A percentile compares a stretch with the other conserved stretches of the same genome.
Evolutionary conservation across 2,113 vertebrate genomes (phyloP).

Genomic region (Coracopsis vasa): DNA sequence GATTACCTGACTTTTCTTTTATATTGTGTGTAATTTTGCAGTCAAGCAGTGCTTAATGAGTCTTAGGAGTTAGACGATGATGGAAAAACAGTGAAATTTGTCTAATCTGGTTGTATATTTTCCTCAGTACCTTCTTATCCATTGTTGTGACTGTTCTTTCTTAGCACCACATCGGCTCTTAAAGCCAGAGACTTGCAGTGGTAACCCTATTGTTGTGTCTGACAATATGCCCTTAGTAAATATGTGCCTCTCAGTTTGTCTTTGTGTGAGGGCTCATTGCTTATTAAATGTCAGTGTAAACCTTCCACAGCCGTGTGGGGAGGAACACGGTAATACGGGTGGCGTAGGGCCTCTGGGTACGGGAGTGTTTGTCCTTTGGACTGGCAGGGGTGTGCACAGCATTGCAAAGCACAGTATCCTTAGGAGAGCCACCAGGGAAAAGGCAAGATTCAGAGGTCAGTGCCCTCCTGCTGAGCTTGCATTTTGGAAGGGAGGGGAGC

Average conservation of each 20-base stretch:
- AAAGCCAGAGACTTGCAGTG: background rate
- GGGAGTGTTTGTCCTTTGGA: conserved; percentile 2
- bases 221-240: background rate
- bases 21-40: background rate
- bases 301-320: background rate
- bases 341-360: background rate
- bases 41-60: background rate
- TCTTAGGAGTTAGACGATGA: background rate
- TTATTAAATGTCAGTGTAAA: background rate
- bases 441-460: background rate
- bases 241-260: background rate
- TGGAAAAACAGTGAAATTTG: background rate
- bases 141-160: background rate
- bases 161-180: background rate
- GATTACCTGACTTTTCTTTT: background rate
- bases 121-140: background rate
- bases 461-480: background rate
- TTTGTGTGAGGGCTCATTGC: background rate
- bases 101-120: background rate
- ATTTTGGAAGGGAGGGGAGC: background rate
- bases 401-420: background rate
- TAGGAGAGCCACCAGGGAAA: background rate
- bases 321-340: background rate
- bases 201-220: background rate
- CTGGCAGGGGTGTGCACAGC: background rate